Conservation (phyloP, 2,797 vertebrate genomes). For the Protosalanx chinensis region DNA sequence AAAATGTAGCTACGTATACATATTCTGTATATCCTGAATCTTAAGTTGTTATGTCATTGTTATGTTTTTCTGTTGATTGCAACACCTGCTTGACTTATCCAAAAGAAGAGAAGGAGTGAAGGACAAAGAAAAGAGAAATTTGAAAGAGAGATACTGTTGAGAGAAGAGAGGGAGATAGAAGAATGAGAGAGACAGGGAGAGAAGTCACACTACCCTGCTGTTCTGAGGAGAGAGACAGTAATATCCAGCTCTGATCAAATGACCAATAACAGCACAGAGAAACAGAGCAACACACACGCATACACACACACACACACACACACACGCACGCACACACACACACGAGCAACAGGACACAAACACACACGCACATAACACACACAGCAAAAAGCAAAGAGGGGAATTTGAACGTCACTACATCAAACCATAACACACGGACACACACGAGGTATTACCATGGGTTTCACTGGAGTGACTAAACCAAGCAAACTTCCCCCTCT, state of each 20-base stretch:
- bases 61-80: too few relatives aligned
- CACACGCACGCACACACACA: constrained; percentile 18
- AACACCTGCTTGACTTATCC: neutral
- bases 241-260: constrained; percentile 29
- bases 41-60: too few relatives aligned
- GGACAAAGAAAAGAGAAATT: too few relatives aligned
- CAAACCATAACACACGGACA: constrained; percentile 11
- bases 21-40: too few relatives aligned
- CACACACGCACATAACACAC: constrained; percentile 12
- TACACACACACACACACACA: constrained; percentile 23
- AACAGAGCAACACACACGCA: constrained; percentile 18
- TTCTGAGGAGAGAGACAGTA: constrained; percentile 19
- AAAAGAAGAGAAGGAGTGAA: neutral
- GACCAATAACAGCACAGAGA: neutral
- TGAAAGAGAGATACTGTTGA: neutral
- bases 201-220: too few relatives aligned
- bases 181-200: neutral
- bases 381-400: neutral
- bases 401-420: neutral
- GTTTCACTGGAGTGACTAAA: constrained; percentile 81
- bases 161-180: too few relatives aligned
- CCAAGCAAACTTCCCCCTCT: constrained; percentile 79
- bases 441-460: constrained; percentile 67
- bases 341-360: constrained; percentile 4
- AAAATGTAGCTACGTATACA: neutral